Evolutionary conservation across 2,797 vertebrate species (phyloP).

Genomic region (Falco berigora): DNA sequence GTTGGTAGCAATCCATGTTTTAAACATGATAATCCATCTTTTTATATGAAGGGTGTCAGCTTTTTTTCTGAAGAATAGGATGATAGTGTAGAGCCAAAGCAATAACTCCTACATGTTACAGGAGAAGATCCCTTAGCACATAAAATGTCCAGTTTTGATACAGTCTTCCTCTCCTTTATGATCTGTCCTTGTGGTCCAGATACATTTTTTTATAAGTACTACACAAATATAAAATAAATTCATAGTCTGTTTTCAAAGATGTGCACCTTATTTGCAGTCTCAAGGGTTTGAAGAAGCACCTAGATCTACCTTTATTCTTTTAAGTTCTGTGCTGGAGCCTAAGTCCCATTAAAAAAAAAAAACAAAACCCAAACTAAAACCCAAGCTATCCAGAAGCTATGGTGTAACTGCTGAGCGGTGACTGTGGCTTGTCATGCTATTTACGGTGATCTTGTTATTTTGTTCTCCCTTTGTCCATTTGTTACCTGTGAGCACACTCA

Average conservation of each 20-base stretch:
- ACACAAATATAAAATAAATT: not conserved
- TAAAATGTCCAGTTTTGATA: not conserved
- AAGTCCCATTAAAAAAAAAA: not conserved
- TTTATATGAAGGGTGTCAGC: not conserved
- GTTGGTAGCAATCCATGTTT: not conserved
- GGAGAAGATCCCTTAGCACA: not conserved
- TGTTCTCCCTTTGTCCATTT: not conserved
- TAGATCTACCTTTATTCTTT: not conserved
- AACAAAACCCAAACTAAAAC: too few relatives aligned
- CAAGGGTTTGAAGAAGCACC: not conserved
- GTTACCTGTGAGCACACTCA: not conserved
- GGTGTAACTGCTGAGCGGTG: not conserved
- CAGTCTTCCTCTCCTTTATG: not conserved
- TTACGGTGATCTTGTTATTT: not conserved
- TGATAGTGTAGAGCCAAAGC: not conserved
- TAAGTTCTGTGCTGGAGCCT: not conserved
- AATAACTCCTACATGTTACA: not conserved
- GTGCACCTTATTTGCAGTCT: not conserved
- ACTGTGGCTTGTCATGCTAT: not conserved
- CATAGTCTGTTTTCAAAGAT: not conserved
- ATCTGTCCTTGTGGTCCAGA: not conserved
- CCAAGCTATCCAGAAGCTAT: not conserved
- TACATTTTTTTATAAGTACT: not conserved
- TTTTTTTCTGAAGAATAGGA: not conserved
- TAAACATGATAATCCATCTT: not conserved